Evolutionary conservation across 2,113 vertebrate genomes (phyloP).

Genomic region (Chaetops frenatus): DNA sequence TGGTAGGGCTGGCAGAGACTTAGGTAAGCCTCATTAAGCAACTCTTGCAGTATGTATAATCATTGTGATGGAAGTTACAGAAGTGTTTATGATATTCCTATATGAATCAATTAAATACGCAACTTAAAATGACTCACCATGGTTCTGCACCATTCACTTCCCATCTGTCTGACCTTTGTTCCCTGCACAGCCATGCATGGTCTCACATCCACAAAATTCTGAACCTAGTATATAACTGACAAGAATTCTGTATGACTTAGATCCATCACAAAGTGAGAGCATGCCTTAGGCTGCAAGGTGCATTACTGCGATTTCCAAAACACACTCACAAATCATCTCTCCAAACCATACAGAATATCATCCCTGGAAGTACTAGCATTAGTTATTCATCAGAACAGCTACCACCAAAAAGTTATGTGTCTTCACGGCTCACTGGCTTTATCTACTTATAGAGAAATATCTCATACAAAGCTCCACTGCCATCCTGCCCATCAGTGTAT

Average conservation of each 20-base stretch:
- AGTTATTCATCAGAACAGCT: neutral
- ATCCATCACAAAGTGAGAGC: neutral
- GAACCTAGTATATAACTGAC: neutral
- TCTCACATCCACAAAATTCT: neutral
- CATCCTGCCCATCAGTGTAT: neutral
- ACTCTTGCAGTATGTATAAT: conserved; percentile 38
- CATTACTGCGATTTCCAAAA: neutral
- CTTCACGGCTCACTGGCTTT: conserved; percentile 6
- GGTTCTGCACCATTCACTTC: neutral
- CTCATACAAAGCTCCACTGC: neutral
- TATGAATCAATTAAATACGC: neutral
- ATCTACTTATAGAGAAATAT: neutral
- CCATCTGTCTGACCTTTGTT: conserved; percentile 17
- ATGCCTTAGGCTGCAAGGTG: neutral
- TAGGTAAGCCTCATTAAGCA: conserved; percentile 56
- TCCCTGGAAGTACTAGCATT: neutral
- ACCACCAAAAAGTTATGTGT: neutral
- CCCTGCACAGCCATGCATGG: neutral
- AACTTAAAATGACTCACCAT: conserved; percentile 8
- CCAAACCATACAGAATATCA: neutral
- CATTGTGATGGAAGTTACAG: conserved; percentile 14
- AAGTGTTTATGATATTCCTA: conserved; percentile 20
- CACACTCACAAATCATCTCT: neutral
- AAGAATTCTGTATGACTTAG: neutral
- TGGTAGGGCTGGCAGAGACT: conserved; percentile 29